A percentile compares a stretch with the other conserved stretches of the same genome.
phyloP scores from a whole-genome alignment of 2,888 invertebrate species.

The Patella ulyssiponensis region DNA sequence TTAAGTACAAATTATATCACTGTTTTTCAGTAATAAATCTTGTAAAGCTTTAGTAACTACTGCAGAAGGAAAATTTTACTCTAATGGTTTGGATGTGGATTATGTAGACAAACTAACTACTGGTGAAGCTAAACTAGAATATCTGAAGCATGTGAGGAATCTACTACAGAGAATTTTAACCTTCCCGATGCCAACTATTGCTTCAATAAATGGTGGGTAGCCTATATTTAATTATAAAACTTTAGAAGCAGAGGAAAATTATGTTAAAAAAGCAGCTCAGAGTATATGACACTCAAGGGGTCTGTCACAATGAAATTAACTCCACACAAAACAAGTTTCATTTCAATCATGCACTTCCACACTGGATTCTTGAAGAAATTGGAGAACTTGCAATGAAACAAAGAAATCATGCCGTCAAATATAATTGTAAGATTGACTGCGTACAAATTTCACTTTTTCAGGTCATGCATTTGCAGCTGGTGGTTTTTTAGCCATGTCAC shows the following conservation, averaged over 20 bases:
- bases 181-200: slow-evolving; percentile 60
- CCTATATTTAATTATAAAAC: neutral
- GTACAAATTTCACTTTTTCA: slow-evolving; percentile 22
- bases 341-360: no score
- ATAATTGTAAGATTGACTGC: no score
- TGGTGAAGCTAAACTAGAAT: slow-evolving; percentile 1
- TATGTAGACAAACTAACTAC: slow-evolving; percentile 36
- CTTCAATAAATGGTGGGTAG: slow-evolving; percentile 61
- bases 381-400: no score
- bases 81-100: slow-evolving; percentile 61
- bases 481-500: slow-evolving; percentile 50
- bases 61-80: slow-evolving; percentile 59
- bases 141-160: slow-evolving; percentile 20
- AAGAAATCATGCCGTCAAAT: no score
- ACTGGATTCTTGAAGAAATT: no score
- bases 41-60: slow-evolving; percentile 56
- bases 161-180: slow-evolving; percentile 46
- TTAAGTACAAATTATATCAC: neutral
- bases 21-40: slow-evolving; percentile 39
- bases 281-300: no score
- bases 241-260: no score
- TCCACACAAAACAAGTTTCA: no score
- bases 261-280: no score
- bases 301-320: no score
- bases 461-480: slow-evolving; percentile 61